Evolutionary conservation across 2,113 vertebrate species (phyloP).

Genomic region (Tiliqua scincoides): DNA sequence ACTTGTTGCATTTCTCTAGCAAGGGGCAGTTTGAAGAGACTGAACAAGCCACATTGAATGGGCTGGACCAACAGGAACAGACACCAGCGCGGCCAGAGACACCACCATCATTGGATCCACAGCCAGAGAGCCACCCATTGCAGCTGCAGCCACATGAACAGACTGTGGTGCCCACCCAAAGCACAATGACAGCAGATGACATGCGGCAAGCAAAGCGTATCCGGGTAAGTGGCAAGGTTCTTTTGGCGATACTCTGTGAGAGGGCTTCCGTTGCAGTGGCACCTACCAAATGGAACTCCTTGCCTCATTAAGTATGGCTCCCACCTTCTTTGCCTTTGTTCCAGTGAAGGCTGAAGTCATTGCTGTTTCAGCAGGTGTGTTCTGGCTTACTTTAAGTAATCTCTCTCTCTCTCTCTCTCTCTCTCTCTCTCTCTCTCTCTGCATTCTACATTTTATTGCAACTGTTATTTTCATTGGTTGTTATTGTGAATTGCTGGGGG

Average conservation of each 20-base stretch:
- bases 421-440: too few relatives aligned
- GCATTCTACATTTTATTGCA: too few relatives aligned
- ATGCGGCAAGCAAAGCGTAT: constrained; percentile 93
- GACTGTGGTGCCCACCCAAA: constrained; percentile 71
- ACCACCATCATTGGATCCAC: constrained; percentile 69
- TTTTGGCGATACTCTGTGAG: too few relatives aligned
- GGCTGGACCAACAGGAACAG: constrained; percentile 84
- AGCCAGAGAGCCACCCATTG: constrained; percentile 65
- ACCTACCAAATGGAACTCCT: too few relatives aligned
- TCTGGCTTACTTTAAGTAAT: too few relatives aligned
- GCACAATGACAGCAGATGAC: constrained; percentile 88
- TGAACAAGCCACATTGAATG: constrained; percentile 79
- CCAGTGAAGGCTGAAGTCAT: too few relatives aligned
- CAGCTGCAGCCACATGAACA: constrained; percentile 78
- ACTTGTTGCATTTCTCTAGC: constrained; percentile 85
- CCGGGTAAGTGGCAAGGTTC: constrained; percentile 79
- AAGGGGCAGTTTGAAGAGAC: constrained; percentile 85
- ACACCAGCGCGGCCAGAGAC: constrained; percentile 73
- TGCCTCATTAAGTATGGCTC: too few relatives aligned
- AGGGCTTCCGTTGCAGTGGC: too few relatives aligned
- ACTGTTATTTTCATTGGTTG: neutral
- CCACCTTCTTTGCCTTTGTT: neutral
- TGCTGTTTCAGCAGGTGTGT: too few relatives aligned
- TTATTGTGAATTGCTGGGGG: too few relatives aligned
- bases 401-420: too few relatives aligned